These are phyloP conservation scores for Ctenosaura bakeri DNA, from an alignment of 2,797 vertebrate species.

Conservation along the genomic window DNA sequence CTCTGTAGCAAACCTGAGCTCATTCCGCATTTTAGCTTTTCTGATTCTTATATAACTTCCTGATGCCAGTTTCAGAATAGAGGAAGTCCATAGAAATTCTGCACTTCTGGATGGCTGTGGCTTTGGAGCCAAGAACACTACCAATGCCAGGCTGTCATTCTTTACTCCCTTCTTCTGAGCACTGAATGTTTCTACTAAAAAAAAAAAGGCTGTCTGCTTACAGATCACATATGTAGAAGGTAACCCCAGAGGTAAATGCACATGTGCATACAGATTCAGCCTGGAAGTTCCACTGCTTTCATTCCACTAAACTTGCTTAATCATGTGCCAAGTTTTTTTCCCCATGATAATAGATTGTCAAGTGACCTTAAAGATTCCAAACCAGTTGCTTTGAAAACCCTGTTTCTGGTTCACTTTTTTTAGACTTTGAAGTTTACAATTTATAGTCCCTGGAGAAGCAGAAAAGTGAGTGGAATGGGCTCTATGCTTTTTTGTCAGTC, in stretches of 20 bases:
- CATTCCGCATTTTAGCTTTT: too few relatives aligned
- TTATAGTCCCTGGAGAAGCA: slow-evolving; percentile 76
- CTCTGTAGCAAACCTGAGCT: too few relatives aligned
- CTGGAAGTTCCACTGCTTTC: not conserved
- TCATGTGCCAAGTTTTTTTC: slow-evolving; percentile 51
- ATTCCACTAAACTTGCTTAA: slow-evolving; percentile 38
- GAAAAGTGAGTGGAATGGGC: slow-evolving; percentile 74
- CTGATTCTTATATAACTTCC: too few relatives aligned
- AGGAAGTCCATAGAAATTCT: not conserved
- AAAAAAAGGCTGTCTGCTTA: not conserved
- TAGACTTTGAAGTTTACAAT: slow-evolving; percentile 81
- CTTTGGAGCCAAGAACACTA: too few relatives aligned
- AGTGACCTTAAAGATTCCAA: slow-evolving; percentile 66
- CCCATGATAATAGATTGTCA: slow-evolving; percentile 61
- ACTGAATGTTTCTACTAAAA: not conserved
- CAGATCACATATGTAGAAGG: slow-evolving; percentile 22
- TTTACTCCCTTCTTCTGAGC: not conserved
- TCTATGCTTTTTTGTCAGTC: slow-evolving; percentile 67
- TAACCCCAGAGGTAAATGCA: not conserved
- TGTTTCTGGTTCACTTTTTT: slow-evolving; percentile 66
- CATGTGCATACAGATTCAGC: slow-evolving; percentile 57
- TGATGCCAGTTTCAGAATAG: not conserved
- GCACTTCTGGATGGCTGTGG: not conserved
- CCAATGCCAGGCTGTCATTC: not conserved
- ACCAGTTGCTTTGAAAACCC: slow-evolving; percentile 71